Conservation (phyloP, 2,797 vertebrate species). For the Onychomys torridus region DNA sequence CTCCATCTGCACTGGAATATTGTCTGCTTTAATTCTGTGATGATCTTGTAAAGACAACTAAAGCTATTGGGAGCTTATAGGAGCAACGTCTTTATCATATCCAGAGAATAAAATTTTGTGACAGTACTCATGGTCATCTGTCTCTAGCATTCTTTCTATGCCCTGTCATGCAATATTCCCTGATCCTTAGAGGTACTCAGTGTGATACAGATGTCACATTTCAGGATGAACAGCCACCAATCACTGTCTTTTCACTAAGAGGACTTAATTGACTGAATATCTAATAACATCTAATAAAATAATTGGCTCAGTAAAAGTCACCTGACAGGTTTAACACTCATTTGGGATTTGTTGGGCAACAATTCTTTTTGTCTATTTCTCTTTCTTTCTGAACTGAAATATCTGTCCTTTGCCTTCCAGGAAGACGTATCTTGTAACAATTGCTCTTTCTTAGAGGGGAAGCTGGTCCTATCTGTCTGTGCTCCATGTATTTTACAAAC, state of each 20-base stretch:
- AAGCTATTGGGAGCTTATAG: neutral
- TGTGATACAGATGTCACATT: neutral
- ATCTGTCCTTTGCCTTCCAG: neutral
- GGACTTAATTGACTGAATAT: neutral
- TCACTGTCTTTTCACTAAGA: neutral
- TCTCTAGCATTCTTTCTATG: neutral
- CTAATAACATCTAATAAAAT: neutral
- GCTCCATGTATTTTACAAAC: neutral
- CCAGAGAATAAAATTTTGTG: neutral
- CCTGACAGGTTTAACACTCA: neutral
- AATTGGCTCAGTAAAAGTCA: neutral
- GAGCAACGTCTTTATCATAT: neutral
- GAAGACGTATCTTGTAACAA: neutral
- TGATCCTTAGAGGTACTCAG: neutral
- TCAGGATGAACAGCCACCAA: neutral
- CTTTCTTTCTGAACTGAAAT: neutral
- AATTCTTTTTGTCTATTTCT: neutral
- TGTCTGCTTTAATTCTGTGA: neutral
- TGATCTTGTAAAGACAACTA: neutral
- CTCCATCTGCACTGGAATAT: neutral
- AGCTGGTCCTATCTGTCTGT: neutral
- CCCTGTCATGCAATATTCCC: neutral
- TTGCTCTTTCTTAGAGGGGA: neutral
- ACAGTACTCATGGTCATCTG: neutral
- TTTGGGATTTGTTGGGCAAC: neutral